Evolutionary conservation across 2,797 vertebrate species (phyloP).

Genomic region (Mallotus villosus): DNA sequence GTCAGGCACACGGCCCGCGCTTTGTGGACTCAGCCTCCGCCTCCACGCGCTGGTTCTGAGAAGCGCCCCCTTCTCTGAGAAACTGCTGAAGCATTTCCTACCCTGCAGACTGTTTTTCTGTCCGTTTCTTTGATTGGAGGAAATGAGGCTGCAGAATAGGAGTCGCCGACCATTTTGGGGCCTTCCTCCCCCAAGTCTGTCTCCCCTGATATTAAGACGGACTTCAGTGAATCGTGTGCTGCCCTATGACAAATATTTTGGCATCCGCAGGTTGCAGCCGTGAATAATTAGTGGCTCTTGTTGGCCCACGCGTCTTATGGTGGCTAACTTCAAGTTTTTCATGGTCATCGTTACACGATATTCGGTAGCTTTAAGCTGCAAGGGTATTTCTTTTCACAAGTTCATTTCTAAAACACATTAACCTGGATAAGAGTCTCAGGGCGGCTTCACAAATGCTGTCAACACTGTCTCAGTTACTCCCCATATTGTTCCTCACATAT

Average conservation of each 20-base stretch:
- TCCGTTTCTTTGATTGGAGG: constrained; percentile 58
- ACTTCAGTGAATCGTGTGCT: constrained; percentile 2
- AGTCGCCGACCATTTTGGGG: constrained; percentile 34
- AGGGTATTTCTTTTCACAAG: too few species aligned
- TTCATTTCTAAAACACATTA: not conserved
- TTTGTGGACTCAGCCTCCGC: constrained; percentile 21
- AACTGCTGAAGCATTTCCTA: constrained; percentile 79
- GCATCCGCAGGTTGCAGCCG: constrained; percentile 8
- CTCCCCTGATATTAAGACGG: constrained; percentile 9
- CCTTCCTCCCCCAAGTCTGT: constrained; percentile 25
- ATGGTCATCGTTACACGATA: constrained; percentile 1
- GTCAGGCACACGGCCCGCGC: too few species aligned
- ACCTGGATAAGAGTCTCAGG: not conserved
- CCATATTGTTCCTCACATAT: constrained; percentile 5
- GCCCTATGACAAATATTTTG: constrained; percentile 20
- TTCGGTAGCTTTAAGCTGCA: not conserved
- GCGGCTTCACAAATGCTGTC: not conserved
- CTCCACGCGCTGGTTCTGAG: constrained; percentile 34
- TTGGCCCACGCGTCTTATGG: constrained; percentile 19
- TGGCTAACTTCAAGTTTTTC: constrained; percentile 25
- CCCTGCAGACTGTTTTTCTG: constrained; percentile 48
- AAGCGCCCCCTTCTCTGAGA: constrained; percentile 38
- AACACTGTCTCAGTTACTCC: not conserved
- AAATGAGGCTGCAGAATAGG: constrained; percentile 77
- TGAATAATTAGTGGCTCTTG: constrained; percentile 10